Percentiles rank a stretch among this genome's conserved stretches.
Evolutionary conservation across 64 coral and sea anemone species (phyloP).

Genomic region (Pachyseris speciosa): DNA sequence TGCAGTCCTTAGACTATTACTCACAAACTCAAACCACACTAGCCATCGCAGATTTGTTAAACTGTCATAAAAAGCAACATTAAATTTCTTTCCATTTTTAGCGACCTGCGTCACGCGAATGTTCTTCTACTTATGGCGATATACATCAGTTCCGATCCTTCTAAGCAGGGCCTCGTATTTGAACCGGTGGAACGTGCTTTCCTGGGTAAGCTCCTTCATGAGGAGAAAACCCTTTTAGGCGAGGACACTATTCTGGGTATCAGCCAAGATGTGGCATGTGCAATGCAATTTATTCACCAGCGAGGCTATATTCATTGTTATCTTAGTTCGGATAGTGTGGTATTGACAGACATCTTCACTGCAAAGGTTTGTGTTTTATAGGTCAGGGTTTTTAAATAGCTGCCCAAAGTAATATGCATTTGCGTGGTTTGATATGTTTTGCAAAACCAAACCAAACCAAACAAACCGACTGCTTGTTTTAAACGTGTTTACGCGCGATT

Average conservation of each 20-base stretch:
- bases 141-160: slow-evolving; percentile 43
- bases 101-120: slow-evolving; percentile 87
- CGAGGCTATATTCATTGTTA: slow-evolving; percentile 86
- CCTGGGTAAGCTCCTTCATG: slow-evolving; percentile 70
- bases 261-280: slow-evolving; percentile 77
- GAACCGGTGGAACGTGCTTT: slow-evolving; percentile 76
- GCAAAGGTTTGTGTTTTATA: slow-evolving; percentile 89
- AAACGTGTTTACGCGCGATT: too few species aligned
- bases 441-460: too few species aligned
- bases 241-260: slow-evolving; percentile 73
- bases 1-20: too few species aligned
- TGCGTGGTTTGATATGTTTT: too few species aligned
- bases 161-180: slow-evolving; percentile 63
- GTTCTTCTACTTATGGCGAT: slow-evolving; percentile 79
- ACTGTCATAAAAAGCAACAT: too few species aligned
- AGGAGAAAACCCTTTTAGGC: slow-evolving; percentile 64
- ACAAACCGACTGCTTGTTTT: too few species aligned
- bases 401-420: too few species aligned
- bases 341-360: slow-evolving; percentile 68
- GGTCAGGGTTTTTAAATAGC: too few species aligned
- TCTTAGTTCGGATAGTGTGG: slow-evolving; percentile 80
- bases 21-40: too few species aligned
- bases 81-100: neutral
- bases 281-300: slow-evolving; percentile 84
- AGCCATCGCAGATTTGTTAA: too few species aligned